A percentile compares a stretch with the other conserved stretches of the same genome.
Conservation (phyloP, 2,113 vertebrate species). For the Porphyrio hochstetteri region DNA sequence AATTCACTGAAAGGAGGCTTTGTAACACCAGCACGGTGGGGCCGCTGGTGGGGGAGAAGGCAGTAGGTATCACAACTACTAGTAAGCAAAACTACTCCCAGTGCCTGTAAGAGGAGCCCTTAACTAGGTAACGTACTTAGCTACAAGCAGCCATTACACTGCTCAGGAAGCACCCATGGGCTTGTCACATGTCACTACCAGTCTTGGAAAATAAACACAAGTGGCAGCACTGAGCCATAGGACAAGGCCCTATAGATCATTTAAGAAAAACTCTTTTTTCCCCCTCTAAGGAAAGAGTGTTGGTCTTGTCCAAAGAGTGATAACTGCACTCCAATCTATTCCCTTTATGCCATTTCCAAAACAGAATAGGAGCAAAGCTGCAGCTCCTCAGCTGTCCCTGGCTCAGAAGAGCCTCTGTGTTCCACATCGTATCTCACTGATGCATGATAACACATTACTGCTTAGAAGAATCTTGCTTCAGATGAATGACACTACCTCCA, state of each 20-base stretch:
- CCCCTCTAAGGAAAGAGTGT: background rate
- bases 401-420: background rate
- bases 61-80: background rate
- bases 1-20: background rate
- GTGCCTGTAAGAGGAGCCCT: background rate
- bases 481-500: background rate
- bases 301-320: fast-evolving
- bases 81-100: background rate
- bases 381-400: background rate
- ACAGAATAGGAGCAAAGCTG: background rate
- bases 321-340: background rate
- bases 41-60: too few relatives aligned
- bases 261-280: background rate
- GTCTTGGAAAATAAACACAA: fast-evolving
- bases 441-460: background rate
- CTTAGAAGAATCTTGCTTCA: background rate
- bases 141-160: fast-evolving
- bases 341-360: fast-evolving
- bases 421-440: fast-evolving
- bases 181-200: background rate
- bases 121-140: fast-evolving
- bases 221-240: background rate
- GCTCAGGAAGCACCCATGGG: fast-evolving
- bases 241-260: background rate
- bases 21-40: fast-evolving